These are phyloP conservation scores for Caenorhabditis panamensis DNA, from an alignment of 2,888 invertebrate species.

Conservation along the genomic window DNA sequence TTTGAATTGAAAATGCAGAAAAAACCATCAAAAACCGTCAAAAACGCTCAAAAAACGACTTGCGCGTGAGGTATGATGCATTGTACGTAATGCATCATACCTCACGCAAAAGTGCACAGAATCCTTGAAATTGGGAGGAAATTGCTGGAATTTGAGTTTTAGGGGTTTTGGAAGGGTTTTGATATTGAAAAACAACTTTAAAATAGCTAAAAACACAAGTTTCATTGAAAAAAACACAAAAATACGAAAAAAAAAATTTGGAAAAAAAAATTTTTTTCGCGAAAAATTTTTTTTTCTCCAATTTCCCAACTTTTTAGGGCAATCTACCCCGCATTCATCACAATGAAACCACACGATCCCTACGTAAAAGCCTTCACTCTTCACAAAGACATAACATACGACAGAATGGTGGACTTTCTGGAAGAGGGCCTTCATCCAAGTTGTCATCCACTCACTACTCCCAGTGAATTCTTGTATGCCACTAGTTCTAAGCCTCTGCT, in stretches of 20 bases:
- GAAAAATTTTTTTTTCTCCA: neutral
- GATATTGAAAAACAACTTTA: too few species aligned
- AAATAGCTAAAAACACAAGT: too few species aligned
- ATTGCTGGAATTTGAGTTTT: neutral
- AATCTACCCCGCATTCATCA: slow-evolving; percentile 65
- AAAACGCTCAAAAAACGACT: neutral
- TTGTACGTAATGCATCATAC: neutral
- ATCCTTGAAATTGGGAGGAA: neutral
- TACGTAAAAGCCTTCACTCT: slow-evolving; percentile 60
- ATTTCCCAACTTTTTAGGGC: slow-evolving; percentile 22
- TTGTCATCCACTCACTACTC: slow-evolving; percentile 6
- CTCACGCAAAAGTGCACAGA: slow-evolving; percentile 2
- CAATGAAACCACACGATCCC: slow-evolving; percentile 64
- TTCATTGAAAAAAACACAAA: slow-evolving; percentile 4
- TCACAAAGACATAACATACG: slow-evolving; percentile 52
- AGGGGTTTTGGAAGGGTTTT: neutral
- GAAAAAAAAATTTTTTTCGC: neutral
- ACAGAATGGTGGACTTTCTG: slow-evolving; percentile 53
- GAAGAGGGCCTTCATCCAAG: slow-evolving; percentile 55
- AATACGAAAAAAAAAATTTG: neutral
- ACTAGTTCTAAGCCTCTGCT: slow-evolving; percentile 37
- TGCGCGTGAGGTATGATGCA: slow-evolving; percentile 1
- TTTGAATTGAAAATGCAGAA: neutral
- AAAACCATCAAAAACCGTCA: neutral
- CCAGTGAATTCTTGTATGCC: slow-evolving; percentile 25